These are phyloP conservation scores for Linnaemya vulpina DNA, from an alignment of 2,888 invertebrate species.

Conservation along the genomic window DNA sequence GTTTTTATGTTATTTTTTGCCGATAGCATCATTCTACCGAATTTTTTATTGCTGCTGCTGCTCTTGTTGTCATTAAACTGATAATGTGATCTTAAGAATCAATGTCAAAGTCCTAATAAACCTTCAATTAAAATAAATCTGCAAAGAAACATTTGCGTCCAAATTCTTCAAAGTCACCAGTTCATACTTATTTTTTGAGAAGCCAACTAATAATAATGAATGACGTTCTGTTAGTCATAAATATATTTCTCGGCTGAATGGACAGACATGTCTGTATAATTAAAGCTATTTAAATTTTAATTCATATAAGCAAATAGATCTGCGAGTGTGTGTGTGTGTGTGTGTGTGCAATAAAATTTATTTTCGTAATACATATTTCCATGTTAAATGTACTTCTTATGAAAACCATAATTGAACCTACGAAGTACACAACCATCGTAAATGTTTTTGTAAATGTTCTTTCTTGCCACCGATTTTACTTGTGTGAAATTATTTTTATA, in stretches of 20 bases:
- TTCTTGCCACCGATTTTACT: no score
- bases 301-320: background rate
- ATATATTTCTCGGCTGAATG: background rate
- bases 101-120: constrained; percentile 70
- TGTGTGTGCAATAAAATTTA: background rate
- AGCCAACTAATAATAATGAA: constrained; percentile 2
- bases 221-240: constrained; percentile 53
- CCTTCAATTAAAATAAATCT: constrained; percentile 65
- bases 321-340: background rate
- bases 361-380: constrained; percentile 16
- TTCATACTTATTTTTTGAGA: constrained; percentile 1
- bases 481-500: no score
- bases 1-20: background rate
- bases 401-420: background rate
- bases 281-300: constrained; percentile 51
- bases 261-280: constrained; percentile 32
- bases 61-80: constrained; percentile 22
- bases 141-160: constrained; percentile 51
- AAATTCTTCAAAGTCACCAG: constrained; percentile 64
- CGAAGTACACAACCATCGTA: background rate
- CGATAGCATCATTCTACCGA: constrained; percentile 27
- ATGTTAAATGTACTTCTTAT: constrained; percentile 5
- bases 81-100: constrained; percentile 59
- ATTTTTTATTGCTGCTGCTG: background rate
- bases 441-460: no score